Percentiles rank a stretch among this genome's conserved stretches.
These are phyloP conservation scores for Indicator maculatus DNA, from an alignment of 2,113 vertebrate species.

Conservation along the genomic window DNA sequence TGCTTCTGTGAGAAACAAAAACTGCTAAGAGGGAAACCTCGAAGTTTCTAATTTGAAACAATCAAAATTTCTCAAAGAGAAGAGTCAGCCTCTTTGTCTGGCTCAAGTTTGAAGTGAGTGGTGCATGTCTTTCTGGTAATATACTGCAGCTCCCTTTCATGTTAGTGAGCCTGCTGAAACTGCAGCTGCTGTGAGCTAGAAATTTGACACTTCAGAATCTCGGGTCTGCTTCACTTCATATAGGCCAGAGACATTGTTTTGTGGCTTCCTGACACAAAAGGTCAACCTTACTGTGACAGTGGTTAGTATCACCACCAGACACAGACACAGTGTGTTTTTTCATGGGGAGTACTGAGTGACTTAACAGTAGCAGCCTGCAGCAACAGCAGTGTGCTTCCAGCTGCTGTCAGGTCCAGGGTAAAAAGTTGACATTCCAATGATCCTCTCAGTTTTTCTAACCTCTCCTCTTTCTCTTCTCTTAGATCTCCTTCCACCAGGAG, in stretches of 20 bases:
- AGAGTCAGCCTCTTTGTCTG: neutral
- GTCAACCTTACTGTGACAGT: neutral
- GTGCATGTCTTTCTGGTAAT: neutral
- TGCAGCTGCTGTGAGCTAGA: neutral
- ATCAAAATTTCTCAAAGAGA: neutral
- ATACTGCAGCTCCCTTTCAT: neutral
- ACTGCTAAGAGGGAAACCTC: neutral
- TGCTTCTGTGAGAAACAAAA: neutral
- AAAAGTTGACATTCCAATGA: neutral
- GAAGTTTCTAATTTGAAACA: neutral
- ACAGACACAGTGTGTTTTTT: neutral
- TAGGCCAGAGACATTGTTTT: neutral
- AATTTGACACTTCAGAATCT: neutral
- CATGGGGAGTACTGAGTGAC: neutral
- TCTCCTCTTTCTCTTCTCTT: neutral
- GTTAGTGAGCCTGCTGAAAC: neutral
- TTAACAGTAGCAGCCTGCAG: rapidly evolving
- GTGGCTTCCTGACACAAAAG: neutral
- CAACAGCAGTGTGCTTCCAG: neutral
- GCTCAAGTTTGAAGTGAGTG: neutral
- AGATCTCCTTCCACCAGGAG: constrained; percentile 84
- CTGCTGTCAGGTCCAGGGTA: neutral
- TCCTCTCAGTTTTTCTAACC: neutral
- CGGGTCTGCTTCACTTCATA: neutral
- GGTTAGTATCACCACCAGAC: neutral